These are phyloP conservation scores for Bradynema listronoti DNA, from an alignment of 1,140 invertebrate species.

Conservation along the genomic window DNA sequence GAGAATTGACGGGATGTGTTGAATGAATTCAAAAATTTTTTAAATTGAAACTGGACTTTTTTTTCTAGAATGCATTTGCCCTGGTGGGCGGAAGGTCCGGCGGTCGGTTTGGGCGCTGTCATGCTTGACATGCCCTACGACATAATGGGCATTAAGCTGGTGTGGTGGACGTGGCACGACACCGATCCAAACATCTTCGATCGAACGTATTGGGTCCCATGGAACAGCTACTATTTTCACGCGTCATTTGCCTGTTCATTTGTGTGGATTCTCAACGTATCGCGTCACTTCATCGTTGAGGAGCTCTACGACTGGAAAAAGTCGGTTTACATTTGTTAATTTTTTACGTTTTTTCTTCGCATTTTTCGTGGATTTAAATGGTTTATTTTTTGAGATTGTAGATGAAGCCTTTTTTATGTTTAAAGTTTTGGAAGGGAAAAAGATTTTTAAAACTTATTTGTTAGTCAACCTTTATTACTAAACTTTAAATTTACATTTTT, in stretches of 20 bases:
- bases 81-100: slow-evolving; percentile 52
- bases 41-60: slow-evolving; percentile 10
- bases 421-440: too few species aligned
- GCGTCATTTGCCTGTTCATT: slow-evolving; percentile 70
- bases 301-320: slow-evolving; percentile 61
- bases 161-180: slow-evolving; percentile 79
- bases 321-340: slow-evolving; percentile 39
- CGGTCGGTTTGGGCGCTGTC: slow-evolving; percentile 69
- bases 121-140: slow-evolving; percentile 74
- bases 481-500: too few species aligned
- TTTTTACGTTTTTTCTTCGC: too few species aligned
- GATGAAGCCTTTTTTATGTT: too few species aligned
- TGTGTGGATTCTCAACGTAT: slow-evolving; percentile 66
- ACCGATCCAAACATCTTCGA: slow-evolving; percentile 74
- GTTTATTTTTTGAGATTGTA: too few species aligned
- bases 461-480: too few species aligned
- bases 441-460: too few species aligned
- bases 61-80: slow-evolving; percentile 49
- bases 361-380: too few species aligned
- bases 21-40: background rate
- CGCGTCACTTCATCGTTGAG: slow-evolving; percentile 56
- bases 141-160: slow-evolving; percentile 71
- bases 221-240: slow-evolving; percentile 76
- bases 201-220: slow-evolving; percentile 69
- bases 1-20: too few species aligned